Percentiles rank a stretch among this genome's conserved stretches.
Evolutionary conservation across 2,797 vertebrate genomes (phyloP).

Genomic region (Coccyzus lansbergi): DNA sequence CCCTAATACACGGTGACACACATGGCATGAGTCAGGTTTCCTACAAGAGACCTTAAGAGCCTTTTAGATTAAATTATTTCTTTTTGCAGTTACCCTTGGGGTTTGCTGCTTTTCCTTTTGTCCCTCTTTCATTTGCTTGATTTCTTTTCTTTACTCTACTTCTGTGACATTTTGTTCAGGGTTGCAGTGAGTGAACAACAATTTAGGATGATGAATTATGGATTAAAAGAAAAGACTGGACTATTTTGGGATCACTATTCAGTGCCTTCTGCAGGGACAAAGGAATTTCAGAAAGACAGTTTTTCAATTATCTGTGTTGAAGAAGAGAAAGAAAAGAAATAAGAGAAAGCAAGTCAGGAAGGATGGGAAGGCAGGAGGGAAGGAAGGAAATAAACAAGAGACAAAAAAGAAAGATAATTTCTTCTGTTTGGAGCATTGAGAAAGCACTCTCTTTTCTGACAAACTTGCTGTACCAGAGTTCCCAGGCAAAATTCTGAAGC

Average conservation of each 20-base stretch:
- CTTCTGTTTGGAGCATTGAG: background rate
- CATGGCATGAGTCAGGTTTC: background rate
- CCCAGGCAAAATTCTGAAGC: background rate
- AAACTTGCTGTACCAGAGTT: background rate
- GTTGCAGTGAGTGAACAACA: slow-evolving; percentile 59
- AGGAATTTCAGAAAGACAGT: slow-evolving; percentile 41
- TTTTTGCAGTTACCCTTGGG: background rate
- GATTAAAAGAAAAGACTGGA: slow-evolving; percentile 64
- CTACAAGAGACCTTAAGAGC: background rate
- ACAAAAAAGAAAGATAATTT: background rate
- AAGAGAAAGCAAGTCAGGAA: background rate
- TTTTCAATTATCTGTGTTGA: slow-evolving; percentile 38
- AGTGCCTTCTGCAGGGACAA: slow-evolving; percentile 1
- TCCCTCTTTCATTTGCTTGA: slow-evolving; percentile 14
- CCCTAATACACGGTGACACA: background rate
- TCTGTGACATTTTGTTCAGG: slow-evolving; percentile 42
- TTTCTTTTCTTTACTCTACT: slow-evolving; percentile 23
- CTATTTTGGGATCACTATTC: slow-evolving; percentile 52
- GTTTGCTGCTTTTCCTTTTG: slow-evolving; percentile 37
- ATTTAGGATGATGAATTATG: slow-evolving; percentile 74
- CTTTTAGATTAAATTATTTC: slow-evolving; percentile 5
- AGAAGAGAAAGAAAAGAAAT: background rate
- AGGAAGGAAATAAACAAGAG: background rate
- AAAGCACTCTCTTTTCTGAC: background rate
- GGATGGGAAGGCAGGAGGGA: background rate